These are phyloP conservation scores for Nothoprocta pentlandii DNA, from an alignment of 2,113 vertebrate genomes.

Conservation along the genomic window DNA sequence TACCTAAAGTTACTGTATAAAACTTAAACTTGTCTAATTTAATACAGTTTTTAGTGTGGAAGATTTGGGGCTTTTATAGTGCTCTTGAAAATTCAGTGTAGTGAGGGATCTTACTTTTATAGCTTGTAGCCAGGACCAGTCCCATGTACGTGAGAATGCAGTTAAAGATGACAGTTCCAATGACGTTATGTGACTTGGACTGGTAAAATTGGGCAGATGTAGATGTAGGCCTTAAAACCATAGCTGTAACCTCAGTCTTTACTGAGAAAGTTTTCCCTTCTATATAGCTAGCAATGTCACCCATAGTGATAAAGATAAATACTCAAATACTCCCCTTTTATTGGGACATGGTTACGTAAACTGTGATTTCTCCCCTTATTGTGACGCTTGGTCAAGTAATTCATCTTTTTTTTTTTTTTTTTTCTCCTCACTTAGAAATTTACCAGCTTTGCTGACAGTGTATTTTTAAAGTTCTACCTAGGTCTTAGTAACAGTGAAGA, in stretches of 20 bases:
- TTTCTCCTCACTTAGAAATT: background rate
- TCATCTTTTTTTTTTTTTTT: fast-evolving
- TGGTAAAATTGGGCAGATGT: background rate
- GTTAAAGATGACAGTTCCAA: background rate
- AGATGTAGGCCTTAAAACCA: background rate
- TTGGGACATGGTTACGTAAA: background rate
- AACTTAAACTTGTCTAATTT: background rate
- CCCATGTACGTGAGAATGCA: fast-evolving
- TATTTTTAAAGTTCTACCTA: background rate
- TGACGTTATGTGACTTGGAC: fast-evolving
- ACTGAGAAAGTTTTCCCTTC: background rate
- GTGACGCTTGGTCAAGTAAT: background rate
- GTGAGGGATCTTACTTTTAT: background rate
- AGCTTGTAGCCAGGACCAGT: background rate
- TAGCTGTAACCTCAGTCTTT: background rate
- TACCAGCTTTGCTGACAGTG: fast-evolving
- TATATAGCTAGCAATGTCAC: background rate
- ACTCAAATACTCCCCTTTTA: background rate
- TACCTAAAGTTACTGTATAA: background rate
- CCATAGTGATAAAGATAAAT: background rate
- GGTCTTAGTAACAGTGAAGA: background rate
- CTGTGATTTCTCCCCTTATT: background rate
- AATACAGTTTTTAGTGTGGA: background rate
- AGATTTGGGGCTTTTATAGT: background rate
- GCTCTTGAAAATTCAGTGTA: background rate